These are phyloP conservation scores for Callyntrura sp. DNA, from an alignment of 2,888 invertebrate genomes.

Conservation along the genomic window DNA sequence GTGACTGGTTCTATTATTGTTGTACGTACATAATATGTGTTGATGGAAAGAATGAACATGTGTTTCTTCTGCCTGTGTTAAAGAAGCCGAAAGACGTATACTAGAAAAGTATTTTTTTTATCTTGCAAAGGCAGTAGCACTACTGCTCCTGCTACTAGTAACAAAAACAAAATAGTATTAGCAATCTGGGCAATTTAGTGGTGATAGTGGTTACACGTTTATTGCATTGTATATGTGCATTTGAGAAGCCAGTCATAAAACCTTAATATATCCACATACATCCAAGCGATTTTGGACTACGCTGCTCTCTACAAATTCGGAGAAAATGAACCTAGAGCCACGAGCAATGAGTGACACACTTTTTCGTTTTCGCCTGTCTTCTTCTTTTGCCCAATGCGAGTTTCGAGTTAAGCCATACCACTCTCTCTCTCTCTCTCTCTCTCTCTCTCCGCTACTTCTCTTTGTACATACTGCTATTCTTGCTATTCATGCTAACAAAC, in stretches of 20 bases:
- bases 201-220: not conserved
- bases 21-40: no score
- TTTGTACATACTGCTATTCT: not conserved
- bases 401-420: not conserved
- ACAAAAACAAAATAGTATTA: not conserved
- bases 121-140: not conserved
- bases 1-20: no score
- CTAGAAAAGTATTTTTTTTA: not conserved
- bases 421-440: not conserved
- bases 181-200: not conserved
- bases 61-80: not conserved
- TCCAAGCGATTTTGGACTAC: no score
- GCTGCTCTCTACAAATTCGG: not conserved
- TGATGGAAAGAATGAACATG: not conserved
- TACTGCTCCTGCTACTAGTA: not conserved
- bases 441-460: not conserved
- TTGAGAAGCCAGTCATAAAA: conserved; percentile 25
- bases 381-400: not conserved
- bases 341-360: conserved; percentile 68
- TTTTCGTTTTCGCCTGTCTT: conserved; percentile 55
- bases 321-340: conserved; percentile 51
- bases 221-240: not conserved
- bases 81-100: not conserved
- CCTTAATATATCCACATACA: not conserved
- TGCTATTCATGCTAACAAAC: not conserved